Evolutionary conservation across 2,113 vertebrate species (phyloP), one percentile per base, ranked within the genome.

Genomic region (Tetrax tetrax): DNA sequence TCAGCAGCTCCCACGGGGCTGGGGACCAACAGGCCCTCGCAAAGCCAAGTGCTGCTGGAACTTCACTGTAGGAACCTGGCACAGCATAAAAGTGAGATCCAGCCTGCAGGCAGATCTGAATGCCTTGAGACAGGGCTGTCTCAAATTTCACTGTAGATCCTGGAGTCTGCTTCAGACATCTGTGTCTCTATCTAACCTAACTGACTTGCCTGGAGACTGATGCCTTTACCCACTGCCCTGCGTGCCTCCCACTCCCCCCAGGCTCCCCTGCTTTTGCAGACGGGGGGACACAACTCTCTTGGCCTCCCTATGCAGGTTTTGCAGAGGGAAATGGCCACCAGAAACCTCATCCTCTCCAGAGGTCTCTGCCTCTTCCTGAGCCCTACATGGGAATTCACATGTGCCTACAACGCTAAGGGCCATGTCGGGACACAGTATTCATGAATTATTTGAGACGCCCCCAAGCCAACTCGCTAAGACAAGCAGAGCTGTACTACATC

Each of bases 61-160:
- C 87, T 70, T 91, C 66, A 16, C 45, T n/a, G 51, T 8, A 80
- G 84, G 77, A 89, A 31, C 47, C 81, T 94, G 89, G 91, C 93
- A 53, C 3, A 25, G 41, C 66, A 74, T 79, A 9, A 93, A 81
- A 87, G 56, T 43, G 53, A 87, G 37, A 50, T 22, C 41, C 12
- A 61, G 57, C 87, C 89, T 33, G 37, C 66, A 69, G 78, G 66
- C 83, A 87, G 33, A 93, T 38, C 78, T 69, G 66, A 91, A 72
- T 60, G 59, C 64, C 57, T 59, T 22, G 20, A 64, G 53, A 84
- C 94, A 85, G 50, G 27, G 5, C 70, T 72, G 47, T 41, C 59
- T 82, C 37, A 17, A 5, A 48, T 53, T 24, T 64, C 50, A 19
- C 35, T 56, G 35, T 29, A 71, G 80, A 59, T 80, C n/a, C 35